These are phyloP conservation scores for Gonatopus flavifemur DNA, from an alignment of 1,140 invertebrate species.

Conservation along the genomic window DNA sequence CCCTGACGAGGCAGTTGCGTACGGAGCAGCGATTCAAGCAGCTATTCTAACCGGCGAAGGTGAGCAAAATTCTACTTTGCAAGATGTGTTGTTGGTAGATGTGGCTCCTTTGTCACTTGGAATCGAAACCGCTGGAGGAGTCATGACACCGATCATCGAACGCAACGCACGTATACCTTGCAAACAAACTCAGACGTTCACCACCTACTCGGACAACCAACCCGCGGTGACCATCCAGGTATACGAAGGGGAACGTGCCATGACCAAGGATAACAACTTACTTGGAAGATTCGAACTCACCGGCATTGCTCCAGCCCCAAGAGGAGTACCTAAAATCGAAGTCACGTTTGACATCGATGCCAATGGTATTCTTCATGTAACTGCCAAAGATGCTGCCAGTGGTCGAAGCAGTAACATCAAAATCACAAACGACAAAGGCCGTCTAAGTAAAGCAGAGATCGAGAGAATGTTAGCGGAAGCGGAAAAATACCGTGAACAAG, in stretches of 20 bases:
- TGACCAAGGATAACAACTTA: constrained; percentile 74
- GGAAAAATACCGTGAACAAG: constrained; percentile 65
- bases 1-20: constrained; percentile 69
- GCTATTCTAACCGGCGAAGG: constrained; percentile 63
- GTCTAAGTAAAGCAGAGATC: constrained; percentile 61
- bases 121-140: constrained; percentile 62
- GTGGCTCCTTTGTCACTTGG: constrained; percentile 68
- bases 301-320: constrained; percentile 59
- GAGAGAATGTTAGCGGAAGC: constrained; percentile 70
- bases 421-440: constrained; percentile 64
- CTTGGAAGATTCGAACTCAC: constrained; percentile 73
- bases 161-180: constrained; percentile 67
- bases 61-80: constrained; percentile 60
- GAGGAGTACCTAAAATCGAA: constrained; percentile 67
- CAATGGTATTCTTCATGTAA: constrained; percentile 68
- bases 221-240: constrained; percentile 71
- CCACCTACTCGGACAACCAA: constrained; percentile 71
- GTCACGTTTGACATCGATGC: constrained; percentile 70
- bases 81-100: constrained; percentile 72
- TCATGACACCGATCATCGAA: constrained; percentile 64
- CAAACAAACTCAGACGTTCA: constrained; percentile 67
- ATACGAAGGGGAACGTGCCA: constrained; percentile 67
- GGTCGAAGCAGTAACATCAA: constrained; percentile 60
- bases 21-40: constrained; percentile 68
- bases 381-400: constrained; percentile 59